These are phyloP conservation scores for Peromyscus maniculatus DNA, from an alignment of 2,113 vertebrate species.

Conservation along the genomic window DNA sequence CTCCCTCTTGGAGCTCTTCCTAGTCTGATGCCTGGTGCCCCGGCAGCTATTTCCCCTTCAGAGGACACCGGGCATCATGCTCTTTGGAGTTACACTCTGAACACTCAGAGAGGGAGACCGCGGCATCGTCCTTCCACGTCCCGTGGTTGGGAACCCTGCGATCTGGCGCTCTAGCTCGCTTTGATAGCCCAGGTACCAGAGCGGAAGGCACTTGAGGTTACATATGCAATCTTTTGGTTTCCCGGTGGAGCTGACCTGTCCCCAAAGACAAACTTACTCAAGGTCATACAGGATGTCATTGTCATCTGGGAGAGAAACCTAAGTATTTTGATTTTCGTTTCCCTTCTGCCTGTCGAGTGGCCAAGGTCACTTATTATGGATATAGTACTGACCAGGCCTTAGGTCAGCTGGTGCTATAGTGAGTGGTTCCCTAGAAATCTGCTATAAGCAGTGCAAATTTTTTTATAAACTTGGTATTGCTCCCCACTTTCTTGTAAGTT, in stretches of 20 bases:
- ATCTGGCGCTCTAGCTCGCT: not conserved
- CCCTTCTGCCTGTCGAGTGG: not conserved
- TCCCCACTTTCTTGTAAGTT: not conserved
- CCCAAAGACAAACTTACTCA: conserved; percentile 15
- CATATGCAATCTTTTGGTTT: not conserved
- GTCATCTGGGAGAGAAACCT: not conserved
- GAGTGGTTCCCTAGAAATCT: not conserved
- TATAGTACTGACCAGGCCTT: not conserved
- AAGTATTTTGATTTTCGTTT: not conserved
- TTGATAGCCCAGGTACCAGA: not conserved
- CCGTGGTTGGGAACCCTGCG: not conserved
- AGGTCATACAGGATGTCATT: conserved; percentile 50
- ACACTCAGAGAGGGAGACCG: not conserved
- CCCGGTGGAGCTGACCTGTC: not conserved
- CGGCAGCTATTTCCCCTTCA: not conserved
- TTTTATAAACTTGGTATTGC: not conserved
- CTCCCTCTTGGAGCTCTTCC: not conserved
- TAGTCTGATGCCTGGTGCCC: not conserved
- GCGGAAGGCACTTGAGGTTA: not conserved
- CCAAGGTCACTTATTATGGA: conserved; percentile 47
- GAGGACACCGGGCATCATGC: not conserved
- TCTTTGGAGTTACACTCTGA: not conserved
- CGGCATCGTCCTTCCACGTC: not conserved
- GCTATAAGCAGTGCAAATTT: not conserved
- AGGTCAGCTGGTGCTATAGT: not conserved